Base-by-base conservation (phyloP, 2,888 invertebrate species). In the Mythimna pallens region DNA sequence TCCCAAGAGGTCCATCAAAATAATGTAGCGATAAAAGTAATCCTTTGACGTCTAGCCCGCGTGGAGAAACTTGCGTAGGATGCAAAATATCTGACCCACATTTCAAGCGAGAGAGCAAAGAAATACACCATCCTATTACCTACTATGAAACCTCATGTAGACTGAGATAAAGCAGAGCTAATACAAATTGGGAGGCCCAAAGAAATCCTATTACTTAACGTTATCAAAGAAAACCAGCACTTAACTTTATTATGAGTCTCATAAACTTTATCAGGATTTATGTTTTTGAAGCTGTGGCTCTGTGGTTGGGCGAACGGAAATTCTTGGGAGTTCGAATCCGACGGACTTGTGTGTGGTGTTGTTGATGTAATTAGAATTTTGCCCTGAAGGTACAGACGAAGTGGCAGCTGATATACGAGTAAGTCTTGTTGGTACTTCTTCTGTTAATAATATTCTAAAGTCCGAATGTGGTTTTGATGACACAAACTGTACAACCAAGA, bases 261-360 rank as follows among this genome's bases (percentile, higher is more conserved):
- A 90, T 93, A 93, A 93, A 93, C 87, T 93, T 93, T 92, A 94
- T 94, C 94, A 92, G 89, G 90, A 90, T 90, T 89, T 86, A 91
- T 88, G 89, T 89, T 91, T 84, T 85, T 82, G 79, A 84, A 80
- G 85, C 67, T 80, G 89, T 90, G 90, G 91, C 89, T 87, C 86
- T 88, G 73, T 69, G 67, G 67, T 73, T 57, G 63, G 67, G 67
- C 65, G 67, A 80, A 68, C 78, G 78, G 75, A 81, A 78, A 69
- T 78, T 70, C 70, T 70, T 54, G 9, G 22, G 61, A 74, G 68
- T 81, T 74, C 82, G 67, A 78, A 78, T 82, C 70, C 36, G 30
- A 40, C 30, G n/a, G 50, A 55, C 70, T 58, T 36, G 36, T 69
- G 43, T 30, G 30, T 62, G 64, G n/a, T 50, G 55, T 61, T 50